Evolutionary conservation across 1,140 invertebrate genomes (phyloP).

Genomic region (Temnothorax nylanderi): DNA sequence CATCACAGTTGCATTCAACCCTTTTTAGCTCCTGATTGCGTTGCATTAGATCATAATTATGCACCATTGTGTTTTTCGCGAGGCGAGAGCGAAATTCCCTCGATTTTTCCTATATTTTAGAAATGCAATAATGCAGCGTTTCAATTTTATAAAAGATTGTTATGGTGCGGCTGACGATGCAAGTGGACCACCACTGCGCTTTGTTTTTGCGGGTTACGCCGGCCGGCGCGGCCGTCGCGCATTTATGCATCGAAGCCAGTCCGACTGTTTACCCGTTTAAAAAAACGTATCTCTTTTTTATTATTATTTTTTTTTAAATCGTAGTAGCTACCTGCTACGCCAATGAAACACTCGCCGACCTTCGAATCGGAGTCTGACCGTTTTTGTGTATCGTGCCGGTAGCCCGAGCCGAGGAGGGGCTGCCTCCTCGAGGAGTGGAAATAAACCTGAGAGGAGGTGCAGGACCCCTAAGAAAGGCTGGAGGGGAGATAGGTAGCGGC

Average conservation of each 20-base stretch:
- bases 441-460: slow-evolving; percentile 41
- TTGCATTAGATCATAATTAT: neutral
- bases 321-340: slow-evolving; percentile 73
- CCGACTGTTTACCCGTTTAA: slow-evolving; percentile 27
- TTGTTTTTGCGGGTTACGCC: slow-evolving; percentile 60
- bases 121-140: neutral
- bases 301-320: slow-evolving; percentile 17
- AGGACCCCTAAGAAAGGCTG: slow-evolving; percentile 36
- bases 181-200: slow-evolving; percentile 58
- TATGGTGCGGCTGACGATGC: slow-evolving; percentile 7
- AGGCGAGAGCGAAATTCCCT: neutral
- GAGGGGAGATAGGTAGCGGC: slow-evolving; percentile 12
- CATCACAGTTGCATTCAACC: neutral
- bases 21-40: neutral
- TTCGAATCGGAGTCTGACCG: slow-evolving; percentile 82
- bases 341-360: slow-evolving; percentile 80
- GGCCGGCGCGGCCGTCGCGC: neutral
- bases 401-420: slow-evolving; percentile 41
- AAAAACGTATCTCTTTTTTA: neutral
- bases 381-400: slow-evolving; percentile 76
- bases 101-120: neutral
- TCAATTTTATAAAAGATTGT: slow-evolving; percentile 17
- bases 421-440: slow-evolving; percentile 63
- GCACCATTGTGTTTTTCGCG: neutral
- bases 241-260: slow-evolving; percentile 30